Evolutionary conservation across 2,888 invertebrate genomes (phyloP), one percentile per base, ranked within the genome.

Genomic region (Myopa tessellatipennis): DNA sequence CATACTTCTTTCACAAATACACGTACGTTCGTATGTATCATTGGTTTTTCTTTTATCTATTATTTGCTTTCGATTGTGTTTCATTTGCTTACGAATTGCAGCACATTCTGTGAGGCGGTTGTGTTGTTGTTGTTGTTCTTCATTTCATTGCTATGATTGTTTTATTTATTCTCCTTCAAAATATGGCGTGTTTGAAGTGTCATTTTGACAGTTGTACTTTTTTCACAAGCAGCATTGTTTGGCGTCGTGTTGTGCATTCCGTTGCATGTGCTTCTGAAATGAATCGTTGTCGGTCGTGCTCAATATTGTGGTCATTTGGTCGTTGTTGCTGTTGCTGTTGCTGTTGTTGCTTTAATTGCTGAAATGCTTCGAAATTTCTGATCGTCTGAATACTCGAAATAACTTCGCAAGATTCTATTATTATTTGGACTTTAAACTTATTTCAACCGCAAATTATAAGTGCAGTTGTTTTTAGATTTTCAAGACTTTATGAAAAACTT

Each of bases 121-220:
- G 12, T 63, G 12, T 63, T 38, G 4, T 67, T 36, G 18, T 36
- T 67, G 67, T 67, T 67, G 45, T 50, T 45, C 45, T 50, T 50
- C 26, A 18, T 69, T 45, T 69, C 45, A 40, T 16, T 45, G 45
- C 50, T 58, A 36, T 34, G n/a, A 34, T 60, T 72, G 60, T 38
- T 72, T 74, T 65, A 14, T 52, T n/a, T 74, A n/a, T 34, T 52
- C 18, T 58, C 4, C 18, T 45, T n/a, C 40, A 10, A 36, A 72
- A 72, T 60, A 38, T 60, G 71, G 65, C 65, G 36, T 34, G 52
- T n/a, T 74, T 74, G 45, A 74, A 74, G 74, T 74, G 74, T 74
- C 74, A 65, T 52, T 74, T 65, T 74, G 74, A 65, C 65, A 63
- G 52, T 65, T 74, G 50, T 10, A 65, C 40, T 73, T 61, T 3